Evolutionary conservation across 2,797 vertebrate genomes (phyloP), one percentile per base, ranked within the genome.

Genomic region (Bradypus variegatus): DNA sequence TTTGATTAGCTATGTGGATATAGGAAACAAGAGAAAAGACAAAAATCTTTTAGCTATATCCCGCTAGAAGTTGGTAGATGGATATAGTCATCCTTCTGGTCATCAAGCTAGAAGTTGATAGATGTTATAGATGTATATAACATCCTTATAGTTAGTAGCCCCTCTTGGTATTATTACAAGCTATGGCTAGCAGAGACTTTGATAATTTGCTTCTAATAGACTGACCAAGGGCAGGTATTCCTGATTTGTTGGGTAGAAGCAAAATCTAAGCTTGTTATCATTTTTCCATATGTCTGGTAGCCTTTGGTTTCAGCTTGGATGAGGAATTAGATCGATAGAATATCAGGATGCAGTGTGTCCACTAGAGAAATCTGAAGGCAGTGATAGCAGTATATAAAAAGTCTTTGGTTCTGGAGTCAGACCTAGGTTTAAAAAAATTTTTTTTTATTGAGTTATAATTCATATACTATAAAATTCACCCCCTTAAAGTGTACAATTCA

Each of bases 241-340:
- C n/a, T 84, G 11, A 80, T 55, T 23, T 62, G 2, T 82, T 88
- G 50, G 5, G 33, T 88, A 75, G 60, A 95, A 88, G 33, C 58
- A 93, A 85, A 87, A 81, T 50, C 27, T 38, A 80, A 86, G 29
- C 45, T 93, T 38, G 82, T 50, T 76, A 18, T 70, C 23, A 50
- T 73, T 94, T 93, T 86, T 75, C 14, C 41, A 0, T 45, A 31
- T 15, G 93, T 6, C 55, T 85, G 16, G 18, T 80, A 64, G n/a
- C 8, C 6, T 64, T 21, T 75, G 8, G 41, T 91, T 73, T 94
- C 50, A 55, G 21, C 69, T 88, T 90, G 76, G 60, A 67, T 92
- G 23, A 93, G 55, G 18, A 86, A 88, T 72, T 94, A 80, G 88
- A 48, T 82, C 82, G 27, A 62, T 50, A 81, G 90, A 82, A 93